Evolutionary conservation across 2,888 invertebrate species (phyloP).

Genomic region (Pinctada fucata): DNA sequence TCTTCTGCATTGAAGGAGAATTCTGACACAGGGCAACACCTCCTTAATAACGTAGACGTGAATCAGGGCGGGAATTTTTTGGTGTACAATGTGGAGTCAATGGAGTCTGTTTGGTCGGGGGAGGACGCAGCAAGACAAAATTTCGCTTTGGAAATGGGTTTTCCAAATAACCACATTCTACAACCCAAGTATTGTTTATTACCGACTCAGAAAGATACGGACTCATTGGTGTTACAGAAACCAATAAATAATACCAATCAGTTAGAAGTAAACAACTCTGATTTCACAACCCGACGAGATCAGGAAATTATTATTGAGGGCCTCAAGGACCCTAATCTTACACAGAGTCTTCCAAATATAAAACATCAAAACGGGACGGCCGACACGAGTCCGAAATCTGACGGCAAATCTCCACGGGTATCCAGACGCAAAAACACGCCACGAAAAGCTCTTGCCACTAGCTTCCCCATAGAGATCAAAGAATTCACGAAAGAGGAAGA

Average conservation of each 20-base stretch:
- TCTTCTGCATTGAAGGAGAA: not conserved
- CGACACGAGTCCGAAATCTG: not conserved
- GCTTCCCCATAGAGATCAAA: not conserved
- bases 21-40: not conserved
- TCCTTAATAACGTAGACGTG: not conserved
- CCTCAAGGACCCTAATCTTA: not conserved
- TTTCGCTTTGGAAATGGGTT: not conserved
- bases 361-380: not conserved
- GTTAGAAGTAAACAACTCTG: not conserved
- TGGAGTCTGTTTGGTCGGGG: not conserved
- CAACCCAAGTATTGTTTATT: not conserved
- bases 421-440: not conserved
- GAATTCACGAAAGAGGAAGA: not conserved
- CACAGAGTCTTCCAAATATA: not conserved
- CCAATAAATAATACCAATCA: not conserved
- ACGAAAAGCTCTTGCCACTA: constrained; percentile 1
- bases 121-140: not conserved
- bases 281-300: not conserved
- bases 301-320: not conserved
- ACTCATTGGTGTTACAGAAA: not conserved
- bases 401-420: not conserved
- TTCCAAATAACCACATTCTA: not conserved
- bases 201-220: not conserved
- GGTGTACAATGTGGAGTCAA: not conserved
- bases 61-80: not conserved